These are phyloP conservation scores for Halichoeres trimaculatus DNA, from an alignment of 2,113 vertebrate genomes.

Conservation along the genomic window DNA sequence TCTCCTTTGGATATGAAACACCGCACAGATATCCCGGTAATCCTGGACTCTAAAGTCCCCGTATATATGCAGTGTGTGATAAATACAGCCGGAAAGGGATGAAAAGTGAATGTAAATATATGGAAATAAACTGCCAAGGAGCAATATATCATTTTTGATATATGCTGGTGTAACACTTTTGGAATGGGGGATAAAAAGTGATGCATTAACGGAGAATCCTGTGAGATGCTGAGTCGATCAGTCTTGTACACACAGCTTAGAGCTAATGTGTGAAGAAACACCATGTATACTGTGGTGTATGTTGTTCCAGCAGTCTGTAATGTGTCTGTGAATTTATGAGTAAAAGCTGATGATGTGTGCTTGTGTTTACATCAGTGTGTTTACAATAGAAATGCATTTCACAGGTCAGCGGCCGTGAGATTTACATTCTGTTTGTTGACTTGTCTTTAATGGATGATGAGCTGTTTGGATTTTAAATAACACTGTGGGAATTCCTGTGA, in stretches of 20 bases:
- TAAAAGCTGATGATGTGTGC: constrained; percentile 32
- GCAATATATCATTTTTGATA: constrained; percentile 51
- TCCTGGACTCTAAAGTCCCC: constrained; percentile 27
- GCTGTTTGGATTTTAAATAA: constrained; percentile 8
- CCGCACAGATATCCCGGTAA: constrained; percentile 31
- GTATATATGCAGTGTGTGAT: constrained; percentile 36
- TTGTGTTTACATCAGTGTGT: constrained; percentile 32
- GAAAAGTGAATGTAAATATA: constrained; percentile 54
- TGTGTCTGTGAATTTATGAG: constrained; percentile 50
- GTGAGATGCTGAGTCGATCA: constrained; percentile 41
- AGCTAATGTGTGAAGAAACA: constrained; percentile 40
- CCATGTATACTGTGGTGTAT: constrained; percentile 5
- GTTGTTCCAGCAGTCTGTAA: constrained; percentile 43
- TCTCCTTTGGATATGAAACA: constrained; percentile 48
- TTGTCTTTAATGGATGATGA: constrained; percentile 16
- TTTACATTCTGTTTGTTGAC: constrained; percentile 14
- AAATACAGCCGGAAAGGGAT: constrained; percentile 40
- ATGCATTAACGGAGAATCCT: constrained; percentile 46
- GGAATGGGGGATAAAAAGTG: constrained; percentile 21
- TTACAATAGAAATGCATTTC: constrained; percentile 41
- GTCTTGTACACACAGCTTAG: constrained; percentile 19
- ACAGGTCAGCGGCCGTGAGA: constrained; percentile 22
- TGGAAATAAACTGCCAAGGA: constrained; percentile 53
- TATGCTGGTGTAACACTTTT: constrained; percentile 50
- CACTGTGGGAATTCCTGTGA: not conserved